Evolutionary conservation across 2,888 invertebrate species (phyloP).

Genomic region (Petrolisthes cinctipes): DNA sequence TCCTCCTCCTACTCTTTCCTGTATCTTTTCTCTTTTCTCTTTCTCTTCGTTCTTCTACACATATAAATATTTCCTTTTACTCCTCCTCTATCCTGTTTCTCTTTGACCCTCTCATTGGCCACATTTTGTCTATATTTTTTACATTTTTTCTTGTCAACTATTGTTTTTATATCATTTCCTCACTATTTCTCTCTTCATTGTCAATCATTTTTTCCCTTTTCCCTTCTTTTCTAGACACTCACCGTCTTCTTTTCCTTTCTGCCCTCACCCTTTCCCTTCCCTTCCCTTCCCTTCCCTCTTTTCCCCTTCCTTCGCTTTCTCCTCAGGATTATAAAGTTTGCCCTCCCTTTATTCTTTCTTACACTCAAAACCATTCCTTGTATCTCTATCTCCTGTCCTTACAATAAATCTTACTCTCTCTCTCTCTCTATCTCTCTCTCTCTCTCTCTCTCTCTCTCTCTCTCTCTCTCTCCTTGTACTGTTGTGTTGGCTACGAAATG

Average conservation of each 20-base stretch:
- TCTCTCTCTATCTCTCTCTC: not conserved
- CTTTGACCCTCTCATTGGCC: not conserved
- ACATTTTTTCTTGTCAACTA: not conserved
- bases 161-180: not conserved
- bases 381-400: not conserved
- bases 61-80: not conserved
- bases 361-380: not conserved
- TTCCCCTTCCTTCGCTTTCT: not conserved
- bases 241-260: not conserved
- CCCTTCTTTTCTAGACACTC: not conserved
- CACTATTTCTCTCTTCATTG: not conserved
- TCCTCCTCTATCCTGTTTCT: not conserved
- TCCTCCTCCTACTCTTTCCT: not conserved
- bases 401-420: not conserved
- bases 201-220: not conserved
- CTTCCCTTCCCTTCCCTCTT: not conserved
- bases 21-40: not conserved
- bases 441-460: not conserved
- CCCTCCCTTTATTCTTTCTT: not conserved
- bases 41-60: not conserved
- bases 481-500: slow-evolving; percentile 18
- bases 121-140: not conserved
- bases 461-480: slow-evolving; percentile 14
- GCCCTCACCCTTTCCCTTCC: not conserved
- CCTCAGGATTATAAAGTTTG: not conserved